Percentiles rank a stretch among this genome's conserved stretches.
Conservation (phyloP, 2,888 invertebrate genomes). For the Tachina grossa region DNA sequence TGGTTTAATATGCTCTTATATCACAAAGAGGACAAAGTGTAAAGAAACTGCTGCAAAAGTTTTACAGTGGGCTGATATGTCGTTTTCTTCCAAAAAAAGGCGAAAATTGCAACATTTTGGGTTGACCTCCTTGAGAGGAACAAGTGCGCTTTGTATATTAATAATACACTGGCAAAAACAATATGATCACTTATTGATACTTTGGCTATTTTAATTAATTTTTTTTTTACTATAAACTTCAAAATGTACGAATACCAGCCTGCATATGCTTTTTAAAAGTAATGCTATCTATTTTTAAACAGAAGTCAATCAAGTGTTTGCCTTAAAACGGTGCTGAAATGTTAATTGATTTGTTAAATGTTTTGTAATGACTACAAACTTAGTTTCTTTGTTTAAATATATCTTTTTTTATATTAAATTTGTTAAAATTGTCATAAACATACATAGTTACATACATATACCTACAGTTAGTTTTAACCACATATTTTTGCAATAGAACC, state of each 20-base stretch:
- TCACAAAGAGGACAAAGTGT: too few species aligned
- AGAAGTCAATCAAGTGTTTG: slow-evolving; percentile 76
- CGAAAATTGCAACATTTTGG: neutral
- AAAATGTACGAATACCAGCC: neutral
- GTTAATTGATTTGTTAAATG: slow-evolving; percentile 77
- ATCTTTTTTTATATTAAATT: slow-evolving; percentile 33
- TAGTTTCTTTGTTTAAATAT: slow-evolving; percentile 64
- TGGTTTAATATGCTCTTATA: too few species aligned
- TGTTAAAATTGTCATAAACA: slow-evolving; percentile 32
- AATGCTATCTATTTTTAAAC: slow-evolving; percentile 16
- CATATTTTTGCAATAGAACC: slow-evolving; percentile 56
- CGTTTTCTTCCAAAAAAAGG: neutral
- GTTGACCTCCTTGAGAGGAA: too few species aligned
- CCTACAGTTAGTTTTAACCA: slow-evolving; percentile 2
- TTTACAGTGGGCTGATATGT: too few species aligned
- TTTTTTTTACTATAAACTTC: slow-evolving; percentile 1
- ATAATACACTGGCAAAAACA: too few species aligned
- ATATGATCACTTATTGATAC: neutral
- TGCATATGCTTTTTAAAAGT: slow-evolving; percentile 2
- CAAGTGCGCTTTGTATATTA: too few species aligned
- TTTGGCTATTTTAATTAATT: slow-evolving; percentile 1
- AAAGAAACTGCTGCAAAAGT: too few species aligned
- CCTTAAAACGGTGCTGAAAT: slow-evolving; percentile 82
- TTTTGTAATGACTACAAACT: slow-evolving; percentile 61
- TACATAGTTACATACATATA: neutral